Conservation (phyloP, 1,140 invertebrate species). For the Trachymyrmex cornetzi region DNA sequence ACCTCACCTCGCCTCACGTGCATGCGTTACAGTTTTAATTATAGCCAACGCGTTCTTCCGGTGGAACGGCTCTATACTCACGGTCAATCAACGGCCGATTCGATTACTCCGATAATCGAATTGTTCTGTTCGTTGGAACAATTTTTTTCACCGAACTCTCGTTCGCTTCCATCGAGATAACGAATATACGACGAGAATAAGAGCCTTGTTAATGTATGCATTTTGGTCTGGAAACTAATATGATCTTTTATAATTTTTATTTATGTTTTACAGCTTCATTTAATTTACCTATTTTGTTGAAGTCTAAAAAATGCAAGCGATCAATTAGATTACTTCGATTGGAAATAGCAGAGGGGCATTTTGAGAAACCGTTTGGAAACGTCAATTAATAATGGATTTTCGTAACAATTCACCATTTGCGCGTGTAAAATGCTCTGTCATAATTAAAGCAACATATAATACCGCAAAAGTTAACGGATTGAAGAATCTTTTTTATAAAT, state of each 20-base stretch:
- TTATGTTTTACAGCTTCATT: neutral
- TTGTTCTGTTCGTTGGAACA: conserved; percentile 58
- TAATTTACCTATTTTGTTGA: neutral
- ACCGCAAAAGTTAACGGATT: neutral
- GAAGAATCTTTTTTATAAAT: neutral
- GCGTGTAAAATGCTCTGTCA: neutral
- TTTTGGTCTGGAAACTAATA: neutral
- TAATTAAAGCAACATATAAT: neutral
- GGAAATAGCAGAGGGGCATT: neutral
- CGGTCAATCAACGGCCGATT: conserved; percentile 62
- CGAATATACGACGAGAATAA: conserved; percentile 10
- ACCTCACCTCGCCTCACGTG: neutral
- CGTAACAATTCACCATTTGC: neutral
- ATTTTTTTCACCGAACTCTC: conserved; percentile 45
- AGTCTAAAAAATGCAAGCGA: neutral
- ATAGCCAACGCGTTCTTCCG: conserved; percentile 54
- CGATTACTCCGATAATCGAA: conserved; percentile 59
- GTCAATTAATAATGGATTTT: neutral
- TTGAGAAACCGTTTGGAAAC: neutral
- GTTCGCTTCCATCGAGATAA: conserved; percentile 3
- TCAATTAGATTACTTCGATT: neutral
- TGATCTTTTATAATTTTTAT: conserved; percentile 1
- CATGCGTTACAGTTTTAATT: conserved; percentile 58
- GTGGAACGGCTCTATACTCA: conserved; percentile 55
- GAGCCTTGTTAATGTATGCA: conserved; percentile 13